Conservation (phyloP, 2,797 vertebrate genomes). For the Premnoplex brunnescens region DNA sequence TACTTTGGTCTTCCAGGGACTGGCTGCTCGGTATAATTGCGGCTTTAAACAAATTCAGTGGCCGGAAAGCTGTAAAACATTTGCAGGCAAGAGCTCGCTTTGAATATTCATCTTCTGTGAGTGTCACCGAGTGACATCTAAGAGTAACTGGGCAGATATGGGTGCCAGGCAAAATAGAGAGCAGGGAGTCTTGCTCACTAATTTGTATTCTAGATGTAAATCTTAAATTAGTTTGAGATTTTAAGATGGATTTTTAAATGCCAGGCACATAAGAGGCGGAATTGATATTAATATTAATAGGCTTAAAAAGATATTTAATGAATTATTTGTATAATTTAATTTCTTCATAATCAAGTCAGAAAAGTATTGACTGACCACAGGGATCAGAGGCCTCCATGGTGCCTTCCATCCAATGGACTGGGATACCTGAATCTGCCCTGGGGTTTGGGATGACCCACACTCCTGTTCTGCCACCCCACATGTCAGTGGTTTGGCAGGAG, state of each 20-base stretch:
- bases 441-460: not conserved
- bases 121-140: constrained; percentile 59
- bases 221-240: constrained; percentile 76
- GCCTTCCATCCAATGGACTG: not conserved
- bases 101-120: constrained; percentile 75
- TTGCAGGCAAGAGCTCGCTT: constrained; percentile 55
- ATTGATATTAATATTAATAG: constrained; percentile 79
- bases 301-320: constrained; percentile 76
- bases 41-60: constrained; percentile 55
- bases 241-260: constrained; percentile 76
- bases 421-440: not conserved
- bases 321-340: constrained; percentile 80
- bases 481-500: not conserved
- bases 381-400: not conserved
- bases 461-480: not conserved
- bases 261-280: constrained; percentile 70
- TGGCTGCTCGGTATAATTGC: constrained; percentile 53
- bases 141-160: constrained; percentile 57
- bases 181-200: constrained; percentile 28
- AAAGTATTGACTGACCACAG: not conserved
- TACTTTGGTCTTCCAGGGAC: constrained; percentile 25
- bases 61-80: constrained; percentile 49
- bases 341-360: constrained; percentile 66
- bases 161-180: constrained; percentile 60
- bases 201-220: constrained; percentile 72